Percentiles rank a stretch among this genome's conserved stretches.
phyloP scores from a whole-genome alignment of 2,797 vertebrate genomes.

The Hafferia zeledoni region DNA sequence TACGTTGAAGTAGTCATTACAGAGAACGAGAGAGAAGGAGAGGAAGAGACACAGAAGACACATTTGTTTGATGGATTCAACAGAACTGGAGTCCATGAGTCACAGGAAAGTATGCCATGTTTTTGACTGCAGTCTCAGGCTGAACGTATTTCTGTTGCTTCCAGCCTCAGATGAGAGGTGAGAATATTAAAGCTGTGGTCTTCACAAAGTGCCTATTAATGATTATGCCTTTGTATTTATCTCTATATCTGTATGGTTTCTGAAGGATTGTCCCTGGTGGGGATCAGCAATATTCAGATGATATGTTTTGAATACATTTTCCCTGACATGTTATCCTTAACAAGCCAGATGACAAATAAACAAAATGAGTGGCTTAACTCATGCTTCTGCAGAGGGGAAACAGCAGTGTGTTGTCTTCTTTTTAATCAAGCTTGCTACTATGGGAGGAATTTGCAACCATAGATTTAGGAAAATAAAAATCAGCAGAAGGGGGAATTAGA shows the following conservation, averaged over 20 bases:
- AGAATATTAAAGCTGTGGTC: conserved; percentile 83
- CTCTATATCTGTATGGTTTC: conserved; percentile 48
- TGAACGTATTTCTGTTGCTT: conserved; percentile 38
- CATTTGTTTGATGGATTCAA: conserved; percentile 20
- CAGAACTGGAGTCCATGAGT: conserved; percentile 55
- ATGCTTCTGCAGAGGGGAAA: conserved; percentile 74
- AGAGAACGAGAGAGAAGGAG: conserved; percentile 16
- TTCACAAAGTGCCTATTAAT: conserved; percentile 69
- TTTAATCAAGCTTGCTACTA: conserved; percentile 75
- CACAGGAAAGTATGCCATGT: conserved; percentile 29
- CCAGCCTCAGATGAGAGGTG: conserved; percentile 60
- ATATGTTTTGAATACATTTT: conserved; percentile 64
- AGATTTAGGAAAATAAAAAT: conserved; percentile 79
- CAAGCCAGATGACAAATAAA: conserved; percentile 73
- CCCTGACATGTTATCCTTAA: conserved; percentile 68
- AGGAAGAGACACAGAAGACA: conserved; percentile 12
- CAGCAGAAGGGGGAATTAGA: conserved; percentile 75
- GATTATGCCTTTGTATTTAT: conserved; percentile 33
- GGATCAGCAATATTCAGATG: conserved; percentile 70
- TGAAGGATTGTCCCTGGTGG: conserved; percentile 66
- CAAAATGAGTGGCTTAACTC: conserved; percentile 76
- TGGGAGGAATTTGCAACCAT: conserved; percentile 76
- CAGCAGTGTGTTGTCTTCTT: conserved; percentile 68
- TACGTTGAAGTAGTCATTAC: conserved; percentile 44
- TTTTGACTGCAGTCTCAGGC: conserved; percentile 56